Base-by-base conservation (phyloP, 1,140 invertebrate species). In the Globodera rostochiensis region DNA sequence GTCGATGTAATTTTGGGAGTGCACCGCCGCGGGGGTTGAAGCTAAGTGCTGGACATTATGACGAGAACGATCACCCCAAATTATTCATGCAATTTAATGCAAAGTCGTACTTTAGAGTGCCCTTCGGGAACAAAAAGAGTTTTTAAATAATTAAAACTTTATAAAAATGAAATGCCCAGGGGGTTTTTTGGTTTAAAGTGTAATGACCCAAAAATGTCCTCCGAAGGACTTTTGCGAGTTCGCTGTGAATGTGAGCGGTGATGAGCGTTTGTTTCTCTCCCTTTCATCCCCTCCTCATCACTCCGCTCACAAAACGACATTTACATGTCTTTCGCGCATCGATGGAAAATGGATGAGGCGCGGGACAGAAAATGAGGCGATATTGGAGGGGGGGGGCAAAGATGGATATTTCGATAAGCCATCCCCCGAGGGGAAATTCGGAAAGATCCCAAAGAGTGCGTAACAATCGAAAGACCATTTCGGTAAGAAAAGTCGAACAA, bases 291-390 rank as follows among this genome's bases (percentile, higher is more conserved):
- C 13, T 15, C 15, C 15, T n/a, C 57, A 64, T 36, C 36, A 36
- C 36, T 36, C 36, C 36, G 36, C 36, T 36, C 36, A 36, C 36
- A 36, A 36, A 36, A 36, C 13, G 57, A 64, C 57, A 64, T 64
- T 64, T 64, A 64, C 57, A 64, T 64, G 57, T 64, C 57, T 64
- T 64, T 64, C 57, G 57, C 57, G 57, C 57, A 64, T 19, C 57
- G 57, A 64, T n/a, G 57, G 5, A 64, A 64, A 64, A 64, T 64
- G 19, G 19, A 64, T 64, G 57, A 64, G 57, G 57, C 57, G 57
- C 2, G 57, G 57, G 57, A 64, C 57, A 64, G 57, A 64, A 64
- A 64, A 64, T 64, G 57, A 53, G 50, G 50, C 6, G 50, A 50
- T 50, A 50, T 50, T 8, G 50, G 50, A 11, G 57, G 57, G 57